Evolutionary conservation across 2,113 vertebrate species (phyloP).

Genomic region (Brienomyrus brachyistius): DNA sequence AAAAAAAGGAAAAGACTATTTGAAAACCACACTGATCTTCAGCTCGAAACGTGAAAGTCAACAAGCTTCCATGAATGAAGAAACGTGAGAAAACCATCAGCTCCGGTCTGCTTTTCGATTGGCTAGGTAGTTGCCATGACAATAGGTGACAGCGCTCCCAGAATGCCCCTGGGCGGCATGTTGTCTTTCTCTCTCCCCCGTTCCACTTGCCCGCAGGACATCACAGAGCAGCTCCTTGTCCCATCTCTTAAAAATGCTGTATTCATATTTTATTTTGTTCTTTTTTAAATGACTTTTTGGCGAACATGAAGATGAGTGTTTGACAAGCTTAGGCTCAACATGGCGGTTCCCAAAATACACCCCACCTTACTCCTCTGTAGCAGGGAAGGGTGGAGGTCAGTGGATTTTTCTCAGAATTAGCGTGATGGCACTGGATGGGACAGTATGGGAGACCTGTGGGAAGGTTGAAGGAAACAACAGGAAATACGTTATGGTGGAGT

Average conservation of each 20-base stretch:
- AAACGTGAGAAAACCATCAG: neutral
- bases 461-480: neutral
- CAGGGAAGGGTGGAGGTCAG: neutral
- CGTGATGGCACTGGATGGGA: neutral
- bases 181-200: neutral
- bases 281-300: neutral
- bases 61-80: neutral
- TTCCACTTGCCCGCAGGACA: neutral
- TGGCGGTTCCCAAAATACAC: neutral
- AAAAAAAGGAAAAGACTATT: neutral
- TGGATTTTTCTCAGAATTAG: neutral
- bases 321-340: conserved; percentile 16
- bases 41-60: neutral
- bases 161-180: neutral
- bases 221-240: neutral
- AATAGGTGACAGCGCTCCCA: neutral
- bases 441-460: neutral
- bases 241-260: neutral
- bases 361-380: neutral
- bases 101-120: neutral
- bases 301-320: conserved; percentile 18
- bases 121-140: neutral
- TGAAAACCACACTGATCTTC: neutral
- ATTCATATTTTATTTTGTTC: neutral
- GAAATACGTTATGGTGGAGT: neutral